Base-by-base conservation (phyloP, 2,113 vertebrate species). In the Alces alces region DNA sequence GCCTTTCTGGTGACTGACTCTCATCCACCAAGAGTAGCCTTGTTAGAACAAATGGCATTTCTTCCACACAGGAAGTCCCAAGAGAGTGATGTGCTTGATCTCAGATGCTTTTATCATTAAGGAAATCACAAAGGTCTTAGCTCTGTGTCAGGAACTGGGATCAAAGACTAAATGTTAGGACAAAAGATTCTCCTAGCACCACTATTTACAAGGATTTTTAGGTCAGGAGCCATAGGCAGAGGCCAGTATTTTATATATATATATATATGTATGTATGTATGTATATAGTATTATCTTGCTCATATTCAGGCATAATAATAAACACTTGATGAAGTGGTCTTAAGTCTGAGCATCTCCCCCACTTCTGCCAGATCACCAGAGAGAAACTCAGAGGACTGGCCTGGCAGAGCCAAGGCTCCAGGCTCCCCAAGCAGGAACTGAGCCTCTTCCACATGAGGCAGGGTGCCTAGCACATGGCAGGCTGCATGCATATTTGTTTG, bases 181-280 rank as follows among this genome's bases (percentile, higher is more conserved):
- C 19, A 70, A 70, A 23, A 70, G 9, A 70, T 36, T 70, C 64
- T 70, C 64, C n/a, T 70, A 70, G 19, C 64, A 70, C n/a, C 10
- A 9, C n/a, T 36, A n/a, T 6, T 70, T 70, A 12, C 64, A 70
- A 70, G 10, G 14, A 16, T 45, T 66, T 66, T 54, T 21, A 55
- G 58, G 5, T 47, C 30, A 43, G n/a, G n/a, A 90, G n/a, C 19
- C 7, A 10, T 43, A n/a, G 6, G 43, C 17, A 58, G 64, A 95
- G 33, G 39, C 23, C 47, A 82, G 55, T 9, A 70, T 45, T 13
- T 19, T 30, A 47, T 19, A 3, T 36, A 12, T 58, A 21, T 16
- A 33, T 14, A 60, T 14, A 61, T 2, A 58, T 5, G 3, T 1
- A 33, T 14, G 1, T 1, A 3, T 15, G 7, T 45, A 9, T 45